Percentiles rank a stretch among this genome's conserved stretches.
These are phyloP conservation scores for Balanococcus diminutus DNA, from an alignment of 2,888 invertebrate genomes.

Conservation along the genomic window DNA sequence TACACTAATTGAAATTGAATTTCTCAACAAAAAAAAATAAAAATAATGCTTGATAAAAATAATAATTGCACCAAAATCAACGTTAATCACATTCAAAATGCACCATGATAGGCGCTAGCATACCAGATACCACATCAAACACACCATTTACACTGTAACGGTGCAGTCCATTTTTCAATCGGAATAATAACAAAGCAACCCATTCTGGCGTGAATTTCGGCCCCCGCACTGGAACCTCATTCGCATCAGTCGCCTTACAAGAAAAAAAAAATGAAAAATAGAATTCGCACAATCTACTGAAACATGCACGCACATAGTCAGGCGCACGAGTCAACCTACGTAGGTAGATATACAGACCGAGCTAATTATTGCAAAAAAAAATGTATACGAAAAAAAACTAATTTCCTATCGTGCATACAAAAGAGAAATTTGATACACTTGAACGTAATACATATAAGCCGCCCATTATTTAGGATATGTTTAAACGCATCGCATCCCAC, in stretches of 20 bases:
- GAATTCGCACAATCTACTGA: neutral
- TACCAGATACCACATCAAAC: no score
- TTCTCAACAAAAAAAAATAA: no score
- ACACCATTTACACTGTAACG: neutral
- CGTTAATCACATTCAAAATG: no score
- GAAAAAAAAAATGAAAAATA: no score
- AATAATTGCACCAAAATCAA: no score
- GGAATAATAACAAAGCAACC: neutral
- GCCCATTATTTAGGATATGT: neutral
- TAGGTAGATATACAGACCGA: neutral
- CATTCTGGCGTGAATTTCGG: neutral
- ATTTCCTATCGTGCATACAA: neutral
- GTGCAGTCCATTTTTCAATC: neutral
- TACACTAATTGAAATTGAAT: no score
- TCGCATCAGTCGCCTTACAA: no score
- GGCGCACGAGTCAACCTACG: neutral
- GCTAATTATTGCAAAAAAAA: neutral
- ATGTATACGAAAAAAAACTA: neutral
- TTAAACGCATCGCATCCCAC: constrained; percentile 23
- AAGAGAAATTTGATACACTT: constrained; percentile 32
- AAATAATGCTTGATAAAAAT: no score
- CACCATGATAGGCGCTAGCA: no score
- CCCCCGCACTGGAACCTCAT: neutral
- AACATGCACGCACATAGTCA: neutral
- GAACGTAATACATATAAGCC: constrained; percentile 3